Evolutionary conservation across 2,113 vertebrate genomes (phyloP), one percentile per base, ranked within the genome.

Genomic region (Hemichromis elongatus): DNA sequence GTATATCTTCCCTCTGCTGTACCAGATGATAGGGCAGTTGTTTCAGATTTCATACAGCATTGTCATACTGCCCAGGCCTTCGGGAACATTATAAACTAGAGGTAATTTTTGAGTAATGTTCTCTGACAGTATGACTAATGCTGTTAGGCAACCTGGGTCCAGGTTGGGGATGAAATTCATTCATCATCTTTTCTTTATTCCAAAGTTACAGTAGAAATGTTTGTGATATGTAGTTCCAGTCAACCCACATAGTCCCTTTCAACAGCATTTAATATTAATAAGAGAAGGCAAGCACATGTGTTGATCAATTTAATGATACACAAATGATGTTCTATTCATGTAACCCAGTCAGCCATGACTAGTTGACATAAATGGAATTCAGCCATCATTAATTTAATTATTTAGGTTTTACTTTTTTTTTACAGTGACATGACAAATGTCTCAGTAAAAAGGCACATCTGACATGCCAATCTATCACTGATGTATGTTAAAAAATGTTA

Each of bases 121-220:
- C 13, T 66, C 50, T 80, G 82, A 47, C 79, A 82, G 16, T 63
- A 70, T 86, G 84, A 84, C 63, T 81, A 52, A 88, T 88, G 54
- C 24, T 84, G 81, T 84, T 86, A 81, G 53, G 77, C 24, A 24
- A 54, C 26, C 1, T 37, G 45, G 57, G 68, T 86, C 30, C 35
- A 57, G 28, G 45, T 81, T 79, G 35, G 30, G 54, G 30, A 63
- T 82, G 47, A 80, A 84, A 82, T 14, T 79, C 68, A 81, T 86
- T 81, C n/a, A 75, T 84, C 78, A 75, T 40, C 33, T 84, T 63
- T 54, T 53, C 30, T 78, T 75, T 75, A 47, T 33, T 75, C 37
- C 37, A 37, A 16, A 33, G 57, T 59, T 9, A 4, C 24, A 54
- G 47, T 53, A 81, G 45, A 7, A 18, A 77, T 66, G 56, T 81